These are phyloP conservation scores for Caretta caretta DNA, from an alignment of 2,113 vertebrate genomes.

Conservation along the genomic window DNA sequence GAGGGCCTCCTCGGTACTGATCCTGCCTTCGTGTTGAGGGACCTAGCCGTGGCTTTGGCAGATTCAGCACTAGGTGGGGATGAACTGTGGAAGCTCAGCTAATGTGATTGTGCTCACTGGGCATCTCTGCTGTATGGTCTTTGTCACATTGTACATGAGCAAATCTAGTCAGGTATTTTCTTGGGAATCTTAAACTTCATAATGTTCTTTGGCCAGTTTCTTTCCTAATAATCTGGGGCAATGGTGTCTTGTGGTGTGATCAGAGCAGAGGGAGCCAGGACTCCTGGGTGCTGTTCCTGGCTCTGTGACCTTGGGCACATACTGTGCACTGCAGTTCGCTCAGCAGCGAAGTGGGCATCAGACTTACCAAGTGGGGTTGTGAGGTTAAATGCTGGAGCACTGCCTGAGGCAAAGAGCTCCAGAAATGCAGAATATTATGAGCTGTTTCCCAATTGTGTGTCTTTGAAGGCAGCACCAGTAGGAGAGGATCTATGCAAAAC, in stretches of 20 bases:
- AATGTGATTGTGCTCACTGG: neutral
- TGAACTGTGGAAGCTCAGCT: neutral
- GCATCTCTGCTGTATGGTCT: neutral
- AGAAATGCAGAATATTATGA: neutral
- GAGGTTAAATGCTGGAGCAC: neutral
- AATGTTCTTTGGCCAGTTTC: neutral
- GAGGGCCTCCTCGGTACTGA: neutral
- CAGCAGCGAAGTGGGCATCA: neutral
- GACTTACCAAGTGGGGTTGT: neutral
- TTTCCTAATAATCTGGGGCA: neutral
- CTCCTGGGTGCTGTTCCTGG: neutral
- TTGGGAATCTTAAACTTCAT: neutral
- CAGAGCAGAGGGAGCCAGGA: neutral
- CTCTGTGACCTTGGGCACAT: too few species aligned
- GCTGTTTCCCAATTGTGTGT: neutral
- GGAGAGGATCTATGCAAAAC: neutral
- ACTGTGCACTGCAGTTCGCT: neutral
- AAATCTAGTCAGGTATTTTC: neutral
- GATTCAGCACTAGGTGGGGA: accelerated
- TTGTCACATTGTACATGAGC: accelerated
- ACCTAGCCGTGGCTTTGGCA: neutral
- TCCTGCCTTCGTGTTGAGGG: neutral
- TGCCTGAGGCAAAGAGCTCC: neutral
- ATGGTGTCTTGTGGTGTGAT: neutral
- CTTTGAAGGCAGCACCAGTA: neutral